Conservation (phyloP, 2,113 vertebrate species). For the Psammodynastes pulverulentus region DNA sequence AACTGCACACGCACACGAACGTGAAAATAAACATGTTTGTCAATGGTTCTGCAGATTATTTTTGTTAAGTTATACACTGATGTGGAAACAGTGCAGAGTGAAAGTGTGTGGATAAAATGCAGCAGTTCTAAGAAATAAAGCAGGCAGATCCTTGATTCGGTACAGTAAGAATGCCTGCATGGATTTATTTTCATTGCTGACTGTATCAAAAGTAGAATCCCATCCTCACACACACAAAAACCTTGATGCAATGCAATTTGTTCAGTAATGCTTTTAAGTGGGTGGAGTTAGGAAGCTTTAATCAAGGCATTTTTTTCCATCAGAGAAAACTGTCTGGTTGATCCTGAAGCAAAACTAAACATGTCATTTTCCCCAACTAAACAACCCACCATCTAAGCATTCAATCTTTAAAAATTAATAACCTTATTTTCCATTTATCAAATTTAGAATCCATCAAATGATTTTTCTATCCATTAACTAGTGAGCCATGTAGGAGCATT, state of each 20-base stretch:
- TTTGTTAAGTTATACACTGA: not conserved
- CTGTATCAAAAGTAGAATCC: not conserved
- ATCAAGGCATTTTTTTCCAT: not conserved
- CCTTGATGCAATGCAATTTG: not conserved
- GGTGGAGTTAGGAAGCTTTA: not conserved
- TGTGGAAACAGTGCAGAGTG: not conserved
- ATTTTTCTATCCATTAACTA: not conserved
- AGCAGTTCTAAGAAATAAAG: not conserved
- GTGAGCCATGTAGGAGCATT: not conserved
- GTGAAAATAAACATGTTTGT: not conserved
- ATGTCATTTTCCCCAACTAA: not conserved
- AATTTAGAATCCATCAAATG: slow-evolving; percentile 23
- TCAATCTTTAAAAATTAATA: slow-evolving; percentile 1
- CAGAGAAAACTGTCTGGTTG: not conserved
- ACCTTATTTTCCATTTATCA: slow-evolving; percentile 3
- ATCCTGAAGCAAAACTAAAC: not conserved
- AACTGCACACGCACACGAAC: not conserved
- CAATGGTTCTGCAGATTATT: not conserved
- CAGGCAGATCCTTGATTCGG: not conserved
- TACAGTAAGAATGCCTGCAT: not conserved
- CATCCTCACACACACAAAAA: not conserved
- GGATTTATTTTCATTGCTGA: not conserved
- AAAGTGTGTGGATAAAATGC: not conserved
- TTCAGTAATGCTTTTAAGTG: not conserved
- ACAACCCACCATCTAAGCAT: not conserved